These are phyloP conservation scores for Hestina assimilis DNA, from an alignment of 1,140 invertebrate species.

Conservation along the genomic window DNA sequence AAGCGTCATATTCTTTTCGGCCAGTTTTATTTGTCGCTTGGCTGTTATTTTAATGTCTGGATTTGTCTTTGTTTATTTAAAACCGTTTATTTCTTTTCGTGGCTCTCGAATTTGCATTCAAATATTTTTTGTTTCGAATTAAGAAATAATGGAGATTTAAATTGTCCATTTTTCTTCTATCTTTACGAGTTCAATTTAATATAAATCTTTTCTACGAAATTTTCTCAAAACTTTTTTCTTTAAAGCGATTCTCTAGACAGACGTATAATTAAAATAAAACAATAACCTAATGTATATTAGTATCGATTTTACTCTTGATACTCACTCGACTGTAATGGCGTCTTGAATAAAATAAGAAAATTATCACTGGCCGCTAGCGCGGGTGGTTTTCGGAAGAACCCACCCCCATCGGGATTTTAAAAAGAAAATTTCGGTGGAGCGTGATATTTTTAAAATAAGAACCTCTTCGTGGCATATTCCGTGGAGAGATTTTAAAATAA, in stretches of 20 bases:
- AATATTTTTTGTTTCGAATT: too few relatives aligned
- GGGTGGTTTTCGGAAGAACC: conserved; percentile 72
- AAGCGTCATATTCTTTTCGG: conserved; percentile 34
- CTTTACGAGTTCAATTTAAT: too few relatives aligned
- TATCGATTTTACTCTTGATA: conserved; percentile 11
- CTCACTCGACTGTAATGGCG: conserved; percentile 31
- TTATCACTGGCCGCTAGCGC: conserved; percentile 66
- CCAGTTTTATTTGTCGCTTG: conserved; percentile 28
- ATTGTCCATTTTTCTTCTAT: too few relatives aligned
- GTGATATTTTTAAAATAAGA: conserved; percentile 77
- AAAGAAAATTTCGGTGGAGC: conserved; percentile 77
- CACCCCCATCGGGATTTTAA: conserved; percentile 64
- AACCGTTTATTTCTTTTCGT: conserved; percentile 9
- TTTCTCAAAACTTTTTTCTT: too few relatives aligned
- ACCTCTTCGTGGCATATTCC: conserved; percentile 76
- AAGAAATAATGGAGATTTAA: too few relatives aligned
- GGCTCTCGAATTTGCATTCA: conserved; percentile 10
- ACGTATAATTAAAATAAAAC: not conserved
- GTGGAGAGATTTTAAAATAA: conserved; percentile 78
- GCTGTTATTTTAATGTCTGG: conserved; percentile 27
- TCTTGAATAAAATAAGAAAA: conserved; percentile 72
- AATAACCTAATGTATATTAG: conserved; percentile 1
- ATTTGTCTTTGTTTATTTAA: conserved; percentile 17
- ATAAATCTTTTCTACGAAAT: too few relatives aligned
- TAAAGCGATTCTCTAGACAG: too few relatives aligned